Percentiles rank a stretch among this genome's conserved stretches.
Evolutionary conservation across 2,888 invertebrate species (phyloP).

Genomic region (Itoplectis maculator): DNA sequence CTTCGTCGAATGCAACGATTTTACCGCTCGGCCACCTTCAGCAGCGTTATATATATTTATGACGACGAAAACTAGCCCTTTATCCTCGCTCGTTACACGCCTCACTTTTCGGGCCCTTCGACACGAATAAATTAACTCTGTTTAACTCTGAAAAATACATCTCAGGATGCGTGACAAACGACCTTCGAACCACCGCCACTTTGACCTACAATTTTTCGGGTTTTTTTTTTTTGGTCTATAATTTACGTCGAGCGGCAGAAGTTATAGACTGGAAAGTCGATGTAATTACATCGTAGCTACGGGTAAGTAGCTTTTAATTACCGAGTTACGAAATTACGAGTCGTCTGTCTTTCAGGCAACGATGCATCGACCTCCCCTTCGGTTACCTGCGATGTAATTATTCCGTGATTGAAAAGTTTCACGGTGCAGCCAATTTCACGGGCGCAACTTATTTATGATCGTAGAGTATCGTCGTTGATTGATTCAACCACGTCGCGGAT

Average conservation of each 20-base stretch:
- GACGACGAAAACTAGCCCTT: background rate
- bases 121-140: too few relatives aligned
- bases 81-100: conserved; percentile 13
- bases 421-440: conserved; percentile 39
- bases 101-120: background rate
- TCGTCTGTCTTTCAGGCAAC: background rate
- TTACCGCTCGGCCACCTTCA: too few relatives aligned
- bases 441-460: background rate
- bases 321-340: background rate
- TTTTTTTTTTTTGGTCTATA: background rate
- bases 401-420: conserved; percentile 17
- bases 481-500: conserved; percentile 14
- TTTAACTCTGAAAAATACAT: background rate
- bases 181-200: background rate
- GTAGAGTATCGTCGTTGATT: conserved; percentile 2
- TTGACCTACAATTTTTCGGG: background rate
- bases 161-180: too few relatives aligned
- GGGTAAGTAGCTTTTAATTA: background rate
- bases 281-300: background rate
- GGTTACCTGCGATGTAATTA: conserved; percentile 16
- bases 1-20: too few relatives aligned
- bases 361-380: background rate
- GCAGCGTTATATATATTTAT: background rate
- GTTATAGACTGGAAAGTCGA: background rate
- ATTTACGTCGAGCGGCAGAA: background rate